Evolutionary conservation across 1,140 invertebrate genomes (phyloP).

Genomic region (Heliconius eleuchia): DNA sequence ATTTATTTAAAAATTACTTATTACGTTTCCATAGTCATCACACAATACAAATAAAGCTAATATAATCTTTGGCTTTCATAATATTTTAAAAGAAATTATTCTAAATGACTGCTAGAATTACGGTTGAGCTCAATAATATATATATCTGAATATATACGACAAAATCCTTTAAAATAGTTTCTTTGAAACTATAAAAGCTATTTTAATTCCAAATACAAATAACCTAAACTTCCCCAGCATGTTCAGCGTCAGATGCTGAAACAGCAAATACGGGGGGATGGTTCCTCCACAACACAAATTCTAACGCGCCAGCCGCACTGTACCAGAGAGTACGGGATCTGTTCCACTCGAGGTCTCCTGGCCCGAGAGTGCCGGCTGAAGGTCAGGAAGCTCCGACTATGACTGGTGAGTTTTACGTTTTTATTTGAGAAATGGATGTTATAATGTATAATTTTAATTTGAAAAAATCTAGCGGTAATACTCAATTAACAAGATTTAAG

Average conservation of each 20-base stretch:
- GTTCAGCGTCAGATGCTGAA: conserved; percentile 79
- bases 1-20: neutral
- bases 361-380: conserved; percentile 66
- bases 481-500: too few species aligned
- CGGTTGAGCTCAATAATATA: too few species aligned
- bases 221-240: conserved; percentile 45
- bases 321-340: conserved; percentile 83
- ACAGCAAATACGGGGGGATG: conserved; percentile 85
- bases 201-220: neutral
- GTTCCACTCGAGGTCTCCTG: conserved; percentile 83
- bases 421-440: neutral
- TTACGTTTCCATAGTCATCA: neutral
- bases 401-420: conserved; percentile 52
- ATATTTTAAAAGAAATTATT: too few species aligned
- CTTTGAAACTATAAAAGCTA: too few species aligned
- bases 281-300: conserved; percentile 86
- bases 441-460: too few species aligned
- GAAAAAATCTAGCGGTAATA: too few species aligned
- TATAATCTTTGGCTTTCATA: too few species aligned
- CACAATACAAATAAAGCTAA: too few species aligned
- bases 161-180: too few species aligned
- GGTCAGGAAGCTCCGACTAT: conserved; percentile 71
- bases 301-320: conserved; percentile 83
- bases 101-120: too few species aligned
- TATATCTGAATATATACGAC: neutral